Base-by-base conservation (phyloP, 1,140 invertebrate species). In the Heliconius nattereri region DNA sequence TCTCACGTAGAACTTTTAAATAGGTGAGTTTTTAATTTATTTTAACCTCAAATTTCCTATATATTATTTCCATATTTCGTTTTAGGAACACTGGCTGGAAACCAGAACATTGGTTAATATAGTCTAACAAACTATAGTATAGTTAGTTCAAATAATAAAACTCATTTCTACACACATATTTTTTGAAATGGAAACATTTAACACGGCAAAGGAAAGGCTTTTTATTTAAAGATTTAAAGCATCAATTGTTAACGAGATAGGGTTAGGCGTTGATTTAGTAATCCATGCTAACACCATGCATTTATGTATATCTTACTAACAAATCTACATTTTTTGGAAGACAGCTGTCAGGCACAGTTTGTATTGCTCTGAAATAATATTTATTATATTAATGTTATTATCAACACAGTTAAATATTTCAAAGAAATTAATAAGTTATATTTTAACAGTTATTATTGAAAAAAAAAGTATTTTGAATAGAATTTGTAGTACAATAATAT, bases 271-370 rank as follows among this genome's bases (percentile, higher is more conserved):
- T 45, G 40, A 16, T 45, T 40, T 73, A 23, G 40, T 23, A 73
- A 23, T 57, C 20, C 66, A 71, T 54, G 40, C 54, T 82, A 81
- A 84, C 80, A 81, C 52, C 91, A 92, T 94, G 91, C 92, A 88
- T 84, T 84, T 89, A 87, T 86, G 83, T 87, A 85, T 82, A 79
- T 90, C 91, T 92, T 93, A 93, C 92, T 94, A 93, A 94, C 92
- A 94, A 93, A 92, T 94, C 92, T 94, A 94, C 92, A 93, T 94
- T 94, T 92, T 93, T 93, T 91, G 92, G 92, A 78, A 94, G 92
- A 86, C 92, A 92, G 90, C 91, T 88, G 88, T 94, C 92, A 84
- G 92, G 92, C 87, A 94, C 92, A 85, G 92, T 94, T 86, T 91
- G 92, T 83, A 93, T 91, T 81, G 91, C 89, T 93, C 92, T 94